Conservation (phyloP, 1,140 invertebrate species). For the Cherax quadricarinatus region DNA sequence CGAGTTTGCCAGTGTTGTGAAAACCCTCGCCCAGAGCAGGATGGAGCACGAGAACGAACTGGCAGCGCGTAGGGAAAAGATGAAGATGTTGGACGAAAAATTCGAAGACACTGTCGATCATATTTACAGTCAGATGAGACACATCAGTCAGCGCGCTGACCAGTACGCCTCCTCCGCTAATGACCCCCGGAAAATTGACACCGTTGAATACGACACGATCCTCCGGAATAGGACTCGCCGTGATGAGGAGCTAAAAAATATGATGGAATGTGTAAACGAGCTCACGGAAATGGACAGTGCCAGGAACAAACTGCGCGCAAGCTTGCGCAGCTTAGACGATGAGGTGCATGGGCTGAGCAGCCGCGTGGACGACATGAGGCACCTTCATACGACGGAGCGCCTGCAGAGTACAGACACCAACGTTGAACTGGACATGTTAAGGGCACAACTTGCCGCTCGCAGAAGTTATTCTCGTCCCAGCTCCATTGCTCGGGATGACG, state of each 20-base stretch:
- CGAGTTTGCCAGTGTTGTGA: slow-evolving; percentile 49
- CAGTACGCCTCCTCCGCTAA: not conserved
- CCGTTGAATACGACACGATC: slow-evolving; percentile 31
- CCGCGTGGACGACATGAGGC: slow-evolving; percentile 47
- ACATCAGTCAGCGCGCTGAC: slow-evolving; percentile 44
- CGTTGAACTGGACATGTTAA: slow-evolving; percentile 42
- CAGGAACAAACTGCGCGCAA: slow-evolving; percentile 55
- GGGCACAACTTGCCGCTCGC: slow-evolving; percentile 32
- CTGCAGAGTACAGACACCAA: slow-evolving; percentile 8
- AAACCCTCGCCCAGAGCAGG: slow-evolving; percentile 62
- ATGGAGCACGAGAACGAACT: slow-evolving; percentile 58
- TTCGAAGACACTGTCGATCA: slow-evolving; percentile 60
- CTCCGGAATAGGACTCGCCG: slow-evolving; percentile 50
- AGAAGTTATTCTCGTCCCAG: slow-evolving; percentile 15
- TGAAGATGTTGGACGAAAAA: slow-evolving; percentile 56
- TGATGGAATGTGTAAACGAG: slow-evolving; percentile 68
- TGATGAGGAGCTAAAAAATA: slow-evolving; percentile 46
- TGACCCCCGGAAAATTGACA: slow-evolving; percentile 22
- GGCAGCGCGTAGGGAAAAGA: slow-evolving; percentile 49
- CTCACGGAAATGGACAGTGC: slow-evolving; percentile 64
- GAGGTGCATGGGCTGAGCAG: slow-evolving; percentile 34
- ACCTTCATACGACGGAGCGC: slow-evolving; percentile 42
- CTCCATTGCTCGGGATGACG: slow-evolving; percentile 8
- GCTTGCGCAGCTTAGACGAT: slow-evolving; percentile 61
- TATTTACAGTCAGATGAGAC: slow-evolving; percentile 45